Base-by-base conservation (phyloP, 2,113 vertebrate species). In the Poeciliopsis retropinna region DNA sequence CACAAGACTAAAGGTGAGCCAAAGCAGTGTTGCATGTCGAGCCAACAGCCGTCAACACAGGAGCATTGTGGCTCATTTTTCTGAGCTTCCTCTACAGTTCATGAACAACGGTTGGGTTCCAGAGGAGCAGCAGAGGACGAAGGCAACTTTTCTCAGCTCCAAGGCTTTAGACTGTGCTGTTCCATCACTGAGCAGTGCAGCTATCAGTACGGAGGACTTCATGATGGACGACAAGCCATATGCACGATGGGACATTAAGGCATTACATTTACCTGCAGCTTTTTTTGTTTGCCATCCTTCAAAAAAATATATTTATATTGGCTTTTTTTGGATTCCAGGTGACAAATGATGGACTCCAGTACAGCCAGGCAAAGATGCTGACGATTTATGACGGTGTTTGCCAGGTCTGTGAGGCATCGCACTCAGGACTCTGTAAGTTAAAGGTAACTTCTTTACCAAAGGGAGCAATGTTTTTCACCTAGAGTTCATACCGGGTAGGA, bases 161-260 rank as follows among this genome's bases (percentile, higher is more conserved):
- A 92, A 89, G 73, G 92, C 87, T 12, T 75, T 95, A 27, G 95
- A 95, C 89, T 96, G 95, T 39, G 85, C 85, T 4, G 86, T 95
- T 7, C 95, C 95, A 0, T 80, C 91, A 11, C 81, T 94, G 75
- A 94, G 90, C 84, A 88, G 79, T 76, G 82, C 89, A 3, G 88
- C 88, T 8, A 73, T 76, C 25, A 93, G 89, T 60, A 80, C 90
- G 28, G 80, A 92, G 63, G 93, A 90, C 85, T 93, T 95, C 60
- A 90, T 92, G 86, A 92, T 94, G 0, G 86, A 92, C 2, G 91
- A 94, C 0, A 90, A 95, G 86, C 94, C 94, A 0, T 94, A 95
- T 0, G 90, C 92, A 60, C 92, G 93, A 88, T 96, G 95, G 96
- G 95, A 97, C 92, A 93, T 97, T 25, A 95, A 95, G 92, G 95